Base-by-base conservation (phyloP, 2,113 vertebrate genomes). In the Hippocampus abdominalis region DNA sequence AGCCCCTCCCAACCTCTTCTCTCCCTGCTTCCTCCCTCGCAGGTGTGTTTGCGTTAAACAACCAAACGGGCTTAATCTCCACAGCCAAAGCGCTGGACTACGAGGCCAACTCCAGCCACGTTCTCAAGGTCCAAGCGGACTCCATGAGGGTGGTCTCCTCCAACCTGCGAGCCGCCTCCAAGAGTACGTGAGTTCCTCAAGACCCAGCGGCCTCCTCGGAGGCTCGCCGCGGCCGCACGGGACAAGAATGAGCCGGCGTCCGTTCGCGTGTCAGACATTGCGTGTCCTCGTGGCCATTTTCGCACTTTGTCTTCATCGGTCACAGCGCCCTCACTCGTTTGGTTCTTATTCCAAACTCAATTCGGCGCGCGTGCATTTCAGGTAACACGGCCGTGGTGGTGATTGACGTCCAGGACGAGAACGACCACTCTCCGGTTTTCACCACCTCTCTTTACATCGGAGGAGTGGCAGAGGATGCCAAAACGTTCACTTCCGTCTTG, bases 401-500 rank as follows among this genome's bases (percentile, higher is more conserved):
- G 62, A 92, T 99, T 64, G 93, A 97, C 68, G 91, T 99, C 68
- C 92, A 89, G 74, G 97, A 99, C 87, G 97, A 98, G 90, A 99
- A 99, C n/a, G 95, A 99, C 87, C 95, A 99, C 1, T 85, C 85
- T 0, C 97, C 97, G 1, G 82, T 94, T 53, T 99, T 99, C 84
- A 94, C 91, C 70, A 95, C 89, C 78, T 82, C 93, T n/a, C 81
- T 93, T 44, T 99, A 98, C 84, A 93, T 99, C 39, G 96, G 95
- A 62, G 97, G 97, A 32, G 96, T 99, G 3, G 93, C 96, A 32
- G 97, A 99, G 88, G 95, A 98, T 76, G 93, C 95, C 48, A 96
- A 91, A 88, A 99, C 98, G 56, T 99, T 99, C 91, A 91, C 95
- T 13, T 95, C 96, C 2, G 93, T 99, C 61, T 88, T 99, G 59